Evolutionary conservation across 2,888 invertebrate species (phyloP), one percentile per base, ranked within the genome.

Genomic region (Drosophila antonietae): DNA sequence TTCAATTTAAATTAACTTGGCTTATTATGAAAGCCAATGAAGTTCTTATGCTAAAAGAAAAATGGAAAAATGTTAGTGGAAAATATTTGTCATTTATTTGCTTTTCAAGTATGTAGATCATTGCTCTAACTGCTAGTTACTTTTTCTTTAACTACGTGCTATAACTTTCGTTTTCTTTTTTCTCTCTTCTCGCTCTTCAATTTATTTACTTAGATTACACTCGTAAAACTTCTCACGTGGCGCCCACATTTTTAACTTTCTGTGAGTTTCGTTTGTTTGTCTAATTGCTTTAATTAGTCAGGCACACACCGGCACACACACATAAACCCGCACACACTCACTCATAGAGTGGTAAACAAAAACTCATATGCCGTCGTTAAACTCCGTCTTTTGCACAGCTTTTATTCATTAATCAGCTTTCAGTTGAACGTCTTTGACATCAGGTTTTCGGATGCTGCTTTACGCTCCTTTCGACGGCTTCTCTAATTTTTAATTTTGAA

Each of bases 401-500:
- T 62, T 74, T 63, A 73, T 68, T 79, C 84, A 84, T 84, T 84
- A 84, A 84, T 84, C 84, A 84, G 89, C 85, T 80, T 88, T 79
- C 77, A 64, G 72, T 78, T 84, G 69, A 44, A 15, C 43, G 41
- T 81, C 39, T 73, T 78, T 87, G 76, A 81, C 85, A 67, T 20
- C 80, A 80, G 78, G 66, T 76, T 75, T 66, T 18, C 20, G 37
- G 53, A 49, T 56, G 41, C 68, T 51, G 28, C 65, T 51, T 28
- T 18, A 33, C 31, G 7, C 52, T n/a, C 14, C 47, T 37, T 18
- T 37, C 46, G 56, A 56, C 53, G 78, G 76, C 56, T 85, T 63
- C 69, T 80, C 80, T 88, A 77, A 89, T 84, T 84, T 84, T 84
- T 88, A 84, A 88, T 88, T 89, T 89, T 82, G 77, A 88, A 77